Base-by-base conservation (phyloP, 2,113 vertebrate species). In the Anarhynchus alexandrinus region DNA sequence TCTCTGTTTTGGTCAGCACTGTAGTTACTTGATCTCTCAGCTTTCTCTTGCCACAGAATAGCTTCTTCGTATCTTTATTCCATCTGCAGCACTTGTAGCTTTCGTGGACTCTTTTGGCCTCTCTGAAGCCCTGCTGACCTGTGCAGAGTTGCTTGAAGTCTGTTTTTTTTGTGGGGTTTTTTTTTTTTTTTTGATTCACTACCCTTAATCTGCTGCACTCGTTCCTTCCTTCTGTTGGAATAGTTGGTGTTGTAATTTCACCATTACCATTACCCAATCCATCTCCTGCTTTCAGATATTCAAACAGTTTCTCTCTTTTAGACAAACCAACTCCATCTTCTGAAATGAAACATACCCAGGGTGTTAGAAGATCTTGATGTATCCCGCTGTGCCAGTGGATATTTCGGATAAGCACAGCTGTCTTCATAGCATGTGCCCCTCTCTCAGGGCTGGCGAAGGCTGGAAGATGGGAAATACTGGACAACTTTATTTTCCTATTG, bases 81-180 rank as follows among this genome's bases (percentile, higher is more conserved):
- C 7, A 22, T 40, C 23, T 61, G 12, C 40, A 71, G 40, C 40
- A 70, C 29, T 57, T 62, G 17, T 8, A 65, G 45, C 11, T 74
- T 67, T 86, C 36, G 22, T 88, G 9, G 3, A 5, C 16, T 21
- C 45, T 58, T 29, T 38, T 82, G 13, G 40, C 59, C 12, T 70
- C 13, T 36, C 36, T 10, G 34, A 51, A 72, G 25, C 12, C 20
- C 43, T 61, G 29, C 20, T 77, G 58, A 84, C 34, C 36, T 70
- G 7, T 54, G 8, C 65, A 20, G 32, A 27, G 20, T 57, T 66
- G 12, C 12, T 36, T 87, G 51, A 90, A 74, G 38, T 86, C 51
- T 59, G 3, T 19, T 1, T 23, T 20, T 6, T 0, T 4, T 45
- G n/a, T n/a, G n/a, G n/a, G n/a, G n/a, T n/a, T n/a, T n/a, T 6